Conservation (phyloP, 2,113 vertebrate species). For the Syrmaticus mikado region DNA sequence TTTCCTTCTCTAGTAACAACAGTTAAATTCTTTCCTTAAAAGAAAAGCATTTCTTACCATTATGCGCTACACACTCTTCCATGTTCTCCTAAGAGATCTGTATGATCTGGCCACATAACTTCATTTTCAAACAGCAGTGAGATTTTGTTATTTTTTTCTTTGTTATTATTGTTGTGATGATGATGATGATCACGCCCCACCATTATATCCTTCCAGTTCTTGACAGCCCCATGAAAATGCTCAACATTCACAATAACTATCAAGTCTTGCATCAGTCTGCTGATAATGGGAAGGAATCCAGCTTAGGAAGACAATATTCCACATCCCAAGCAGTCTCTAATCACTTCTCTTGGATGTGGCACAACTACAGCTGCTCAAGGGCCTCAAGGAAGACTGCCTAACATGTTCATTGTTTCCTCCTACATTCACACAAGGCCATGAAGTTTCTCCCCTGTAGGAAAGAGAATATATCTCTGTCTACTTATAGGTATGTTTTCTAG, state of each 20-base stretch:
- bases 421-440: not conserved
- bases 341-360: not conserved
- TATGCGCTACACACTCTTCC: not conserved
- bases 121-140: not conserved
- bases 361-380: not conserved
- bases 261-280: not conserved
- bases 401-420: accelerated
- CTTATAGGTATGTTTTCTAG: not conserved
- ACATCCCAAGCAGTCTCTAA: not conserved
- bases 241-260: not conserved
- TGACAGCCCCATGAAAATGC: not conserved
- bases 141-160: not conserved
- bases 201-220: constrained; percentile 55
- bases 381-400: not conserved
- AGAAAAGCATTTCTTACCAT: not conserved
- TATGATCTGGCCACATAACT: not conserved
- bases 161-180: not conserved
- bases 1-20: not conserved
- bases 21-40: not conserved
- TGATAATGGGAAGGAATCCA: not conserved
- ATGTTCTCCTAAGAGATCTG: not conserved
- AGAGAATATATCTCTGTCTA: not conserved
- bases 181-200: not conserved
- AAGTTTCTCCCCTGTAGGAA: not conserved
- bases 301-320: not conserved